Percentiles rank a stretch among this genome's conserved stretches.
These are phyloP conservation scores for Baronia brevicornis DNA, from an alignment of 2,888 invertebrate genomes.

Conservation along the genomic window DNA sequence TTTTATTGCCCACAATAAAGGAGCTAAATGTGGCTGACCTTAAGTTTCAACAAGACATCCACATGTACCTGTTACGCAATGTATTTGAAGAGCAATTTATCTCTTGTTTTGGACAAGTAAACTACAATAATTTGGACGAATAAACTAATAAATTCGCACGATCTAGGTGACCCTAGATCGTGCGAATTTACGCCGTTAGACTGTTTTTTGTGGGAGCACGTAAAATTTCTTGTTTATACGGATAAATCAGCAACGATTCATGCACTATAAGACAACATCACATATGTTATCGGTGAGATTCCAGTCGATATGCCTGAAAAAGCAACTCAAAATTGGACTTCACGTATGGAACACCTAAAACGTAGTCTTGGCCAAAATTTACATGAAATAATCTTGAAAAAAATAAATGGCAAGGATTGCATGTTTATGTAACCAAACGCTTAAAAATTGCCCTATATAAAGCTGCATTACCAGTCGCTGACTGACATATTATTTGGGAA, in stretches of 20 bases:
- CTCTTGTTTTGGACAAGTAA: background rate
- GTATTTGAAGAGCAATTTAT: too few species aligned
- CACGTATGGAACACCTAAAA: background rate
- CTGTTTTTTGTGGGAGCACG: too few species aligned
- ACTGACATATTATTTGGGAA: too few species aligned
- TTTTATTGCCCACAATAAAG: background rate
- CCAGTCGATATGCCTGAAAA: background rate
- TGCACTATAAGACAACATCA: background rate
- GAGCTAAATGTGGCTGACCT: background rate
- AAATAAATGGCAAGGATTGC: background rate
- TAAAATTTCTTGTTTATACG: background rate
- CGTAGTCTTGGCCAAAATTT: background rate
- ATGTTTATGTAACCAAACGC: background rate
- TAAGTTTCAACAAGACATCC: background rate
- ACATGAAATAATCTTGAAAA: background rate
- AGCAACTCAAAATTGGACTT: background rate
- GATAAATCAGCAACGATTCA: background rate
- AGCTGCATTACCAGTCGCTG: too few species aligned
- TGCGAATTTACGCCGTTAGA: too few species aligned
- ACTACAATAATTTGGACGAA: background rate
- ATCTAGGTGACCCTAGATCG: too few species aligned
- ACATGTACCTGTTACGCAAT: background rate
- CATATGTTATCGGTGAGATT: background rate
- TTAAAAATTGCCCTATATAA: background rate
- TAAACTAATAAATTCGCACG: background rate